phyloP scores from a whole-genome alignment of 2,797 vertebrate genomes.

The Spea hammondii region DNA sequence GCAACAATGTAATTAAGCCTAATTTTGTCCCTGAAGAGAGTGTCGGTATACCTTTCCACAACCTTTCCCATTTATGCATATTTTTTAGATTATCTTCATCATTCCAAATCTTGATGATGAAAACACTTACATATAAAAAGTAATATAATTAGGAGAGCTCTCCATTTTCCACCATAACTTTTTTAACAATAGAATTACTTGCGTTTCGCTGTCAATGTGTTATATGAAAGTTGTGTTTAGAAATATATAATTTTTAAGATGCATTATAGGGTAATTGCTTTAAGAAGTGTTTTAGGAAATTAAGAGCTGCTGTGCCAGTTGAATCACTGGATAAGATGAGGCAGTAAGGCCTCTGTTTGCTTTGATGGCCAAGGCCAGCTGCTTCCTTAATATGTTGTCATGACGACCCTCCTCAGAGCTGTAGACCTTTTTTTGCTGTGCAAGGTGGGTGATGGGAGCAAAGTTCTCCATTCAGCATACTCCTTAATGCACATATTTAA shows the following conservation, averaged over 20 bases:
- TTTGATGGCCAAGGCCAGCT: constrained; percentile 27
- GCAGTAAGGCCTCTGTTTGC: constrained; percentile 13
- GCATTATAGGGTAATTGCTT: neutral
- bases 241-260: neutral
- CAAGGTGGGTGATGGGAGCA: neutral
- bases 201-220: no score
- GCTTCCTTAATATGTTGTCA: constrained; percentile 27
- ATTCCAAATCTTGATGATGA: no score
- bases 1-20: no score
- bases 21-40: no score
- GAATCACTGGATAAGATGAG: constrained; percentile 11
- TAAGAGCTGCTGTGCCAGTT: constrained; percentile 9
- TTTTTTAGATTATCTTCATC: no score
- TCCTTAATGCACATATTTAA: neutral
- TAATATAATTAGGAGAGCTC: no score
- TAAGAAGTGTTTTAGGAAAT: neutral
- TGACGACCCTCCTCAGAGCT: constrained; percentile 20
- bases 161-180: no score
- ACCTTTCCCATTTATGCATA: no score
- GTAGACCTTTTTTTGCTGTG: neutral
- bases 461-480: neutral
- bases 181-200: no score
- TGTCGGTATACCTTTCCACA: no score
- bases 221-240: no score
- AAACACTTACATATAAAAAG: no score